Base-by-base conservation (phyloP, 2,888 invertebrate genomes). In the Margaritifera margaritifera region DNA sequence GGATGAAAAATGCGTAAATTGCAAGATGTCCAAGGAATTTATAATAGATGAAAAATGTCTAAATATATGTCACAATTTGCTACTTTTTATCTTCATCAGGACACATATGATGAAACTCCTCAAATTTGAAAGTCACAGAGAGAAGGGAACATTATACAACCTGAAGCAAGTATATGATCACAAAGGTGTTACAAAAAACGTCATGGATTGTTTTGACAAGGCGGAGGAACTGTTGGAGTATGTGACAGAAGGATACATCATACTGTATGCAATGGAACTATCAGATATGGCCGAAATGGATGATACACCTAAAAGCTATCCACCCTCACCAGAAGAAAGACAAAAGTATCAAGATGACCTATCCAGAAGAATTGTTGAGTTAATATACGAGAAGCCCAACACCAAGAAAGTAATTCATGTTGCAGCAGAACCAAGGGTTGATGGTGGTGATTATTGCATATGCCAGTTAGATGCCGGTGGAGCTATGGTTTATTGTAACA, bases 121-220 rank as follows among this genome's bases (percentile, higher is more conserved):
- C 31, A 68, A 57, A 6, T 58, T 27, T 52, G 59, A 72, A 51
- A 67, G 67, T 31, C 60, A 59, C 20, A 67, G 67, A 57, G 65
- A 68, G 22, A 66, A 65, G 51, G 66, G 65, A 55, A 72, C 68
- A n/a, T 58, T 72, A 6, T 72, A 68, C 18, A 64, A n/a, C n/a
- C n/a, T n/a, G n/a, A n/a, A 66, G 50, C 61, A 72, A 24, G 18
- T 57, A 2, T 68, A 62, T 54, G 59, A 68, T 53, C 42, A 68
- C 53, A 64, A 54, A 52, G 57, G 66, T 52, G 65, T 68, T 2
- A 53, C 62, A 24, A 58, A 54, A 11, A 65, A 72, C 31, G 57
- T 72, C n/a, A 72, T 68, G 65, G 65, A 65, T 6, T 62, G 62
- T 53, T 72, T 68, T 50, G 59, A 64, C 22, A 62, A 65, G 19